Evolutionary conservation across 2,113 vertebrate species (phyloP).

Genomic region (Apistogramma diplotaenia): DNA sequence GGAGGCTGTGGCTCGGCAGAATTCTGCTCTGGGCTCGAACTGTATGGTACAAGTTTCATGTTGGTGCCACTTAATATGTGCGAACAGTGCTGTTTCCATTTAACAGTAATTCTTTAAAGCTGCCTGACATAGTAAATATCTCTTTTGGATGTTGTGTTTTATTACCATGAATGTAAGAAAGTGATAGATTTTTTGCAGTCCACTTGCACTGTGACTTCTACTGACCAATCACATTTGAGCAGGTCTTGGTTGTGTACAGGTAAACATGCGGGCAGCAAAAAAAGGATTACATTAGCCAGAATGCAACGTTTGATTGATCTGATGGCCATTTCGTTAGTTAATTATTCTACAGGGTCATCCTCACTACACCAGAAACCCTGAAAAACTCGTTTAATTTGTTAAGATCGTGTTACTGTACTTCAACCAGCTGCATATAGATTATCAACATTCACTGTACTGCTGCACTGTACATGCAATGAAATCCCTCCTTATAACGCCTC

Average conservation of each 20-base stretch:
- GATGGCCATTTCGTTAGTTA: not conserved
- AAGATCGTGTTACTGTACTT: not conserved
- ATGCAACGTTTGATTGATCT: not conserved
- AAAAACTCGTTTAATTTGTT: too few relatives aligned
- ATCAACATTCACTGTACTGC: not conserved
- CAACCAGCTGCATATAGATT: not conserved
- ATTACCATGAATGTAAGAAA: too few relatives aligned
- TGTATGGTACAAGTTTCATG: too few relatives aligned
- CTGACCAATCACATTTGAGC: too few relatives aligned
- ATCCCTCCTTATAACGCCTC: not conserved
- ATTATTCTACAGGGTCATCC: not conserved
- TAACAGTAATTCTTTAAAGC: not conserved
- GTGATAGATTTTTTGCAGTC: too few relatives aligned
- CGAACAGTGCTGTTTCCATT: not conserved
- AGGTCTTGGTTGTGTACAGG: too few relatives aligned
- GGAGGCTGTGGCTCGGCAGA: not conserved
- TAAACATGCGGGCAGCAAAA: not conserved
- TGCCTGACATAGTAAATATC: not conserved
- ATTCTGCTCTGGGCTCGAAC: not conserved
- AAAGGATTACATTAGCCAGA: not conserved
- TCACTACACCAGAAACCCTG: not conserved
- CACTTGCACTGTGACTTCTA: too few relatives aligned
- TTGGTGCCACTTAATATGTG: not conserved
- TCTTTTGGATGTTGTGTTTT: too few relatives aligned
- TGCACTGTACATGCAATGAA: constrained; percentile 1